Evolutionary conservation across 2,888 invertebrate genomes (phyloP), one percentile per base, ranked within the genome.

Genomic region (Cataglyphis livida): DNA sequence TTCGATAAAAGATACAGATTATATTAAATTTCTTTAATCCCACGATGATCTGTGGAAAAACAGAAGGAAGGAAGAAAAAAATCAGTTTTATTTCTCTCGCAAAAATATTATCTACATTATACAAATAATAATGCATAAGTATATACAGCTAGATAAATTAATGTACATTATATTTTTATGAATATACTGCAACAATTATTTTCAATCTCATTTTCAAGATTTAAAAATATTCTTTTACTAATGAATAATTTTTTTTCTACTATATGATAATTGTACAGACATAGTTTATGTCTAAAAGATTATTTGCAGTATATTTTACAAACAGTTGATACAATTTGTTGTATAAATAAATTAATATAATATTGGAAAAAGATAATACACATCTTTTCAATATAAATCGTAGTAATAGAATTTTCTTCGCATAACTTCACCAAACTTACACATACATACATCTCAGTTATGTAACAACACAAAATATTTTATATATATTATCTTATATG

Each of bases 11-110:
- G 89, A 87, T 82, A 86, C 75, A 65, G 85, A 76, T 65, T 83
- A 89, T 59, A 85, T 89, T 87, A 88, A 87, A 83, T 88, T 85
- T 88, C 85, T 84, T 85, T 87, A 64, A 38, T 89, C 90, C 90
- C 86, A 74, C 88, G 90, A 86, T 54, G 88, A 82, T 87, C 68
- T 88, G 86, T 85, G 64, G 83, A 88, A 88, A 81, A 84, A 65
- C 74, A 84, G n/a, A 61, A 64, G 15, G 35, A 32, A 35, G 76
- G 32, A 21, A 59, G 35, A 81, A 85, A 75, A 70, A 70, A 85
- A 81, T 59, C 57, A 64, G 9, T 81, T 92, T 92, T 92, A 91
- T 92, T 85, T 76, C 25, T 76, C 83, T 76, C 84, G 84, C 78
- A 88, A 44, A 75, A 74, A 57, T 76, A 12, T 38, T 66, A 70